A percentile compares a stretch with the other conserved stretches of the same genome.
phyloP scores from a whole-genome alignment of 2,113 vertebrate species.

The Genyomyrus donnyi region DNA sequence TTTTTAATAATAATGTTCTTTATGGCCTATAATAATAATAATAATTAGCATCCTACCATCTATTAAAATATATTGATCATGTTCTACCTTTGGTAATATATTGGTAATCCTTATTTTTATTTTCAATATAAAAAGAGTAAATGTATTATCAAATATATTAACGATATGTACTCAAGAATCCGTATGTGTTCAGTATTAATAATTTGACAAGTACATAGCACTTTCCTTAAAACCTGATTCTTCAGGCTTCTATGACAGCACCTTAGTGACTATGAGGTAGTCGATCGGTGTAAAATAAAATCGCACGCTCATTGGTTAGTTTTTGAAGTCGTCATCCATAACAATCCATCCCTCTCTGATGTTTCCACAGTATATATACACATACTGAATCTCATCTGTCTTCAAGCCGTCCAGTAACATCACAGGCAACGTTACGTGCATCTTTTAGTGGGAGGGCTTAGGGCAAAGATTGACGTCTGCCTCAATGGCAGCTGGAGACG shows the following conservation, averaged over 20 bases:
- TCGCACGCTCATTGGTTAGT: slow-evolving; percentile 51
- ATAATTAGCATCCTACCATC: not conserved
- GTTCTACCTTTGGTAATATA: not conserved
- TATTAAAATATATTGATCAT: not conserved
- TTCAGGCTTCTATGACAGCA: slow-evolving; percentile 36
- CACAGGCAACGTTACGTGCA: slow-evolving; percentile 45
- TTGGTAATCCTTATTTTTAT: not conserved
- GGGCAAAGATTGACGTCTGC: slow-evolving; percentile 38
- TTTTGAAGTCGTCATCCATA: slow-evolving; percentile 49
- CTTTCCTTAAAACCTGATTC: not conserved
- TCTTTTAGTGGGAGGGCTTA: slow-evolving; percentile 44
- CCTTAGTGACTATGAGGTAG: slow-evolving; percentile 39
- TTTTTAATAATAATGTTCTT: not conserved
- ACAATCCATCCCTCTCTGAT: slow-evolving; percentile 51
- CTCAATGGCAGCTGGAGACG: slow-evolving; percentile 35
- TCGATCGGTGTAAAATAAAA: slow-evolving; percentile 43
- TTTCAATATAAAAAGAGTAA: not conserved
- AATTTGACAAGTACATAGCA: not conserved
- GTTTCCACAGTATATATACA: slow-evolving; percentile 60
- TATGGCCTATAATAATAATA: not conserved
- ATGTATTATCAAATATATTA: not conserved
- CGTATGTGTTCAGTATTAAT: not conserved
- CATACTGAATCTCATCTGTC: slow-evolving; percentile 47
- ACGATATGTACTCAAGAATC: not conserved
- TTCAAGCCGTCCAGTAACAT: slow-evolving; percentile 60